These are phyloP conservation scores for Aphaenogaster floridana DNA, from an alignment of 1,140 invertebrate species.

Conservation along the genomic window DNA sequence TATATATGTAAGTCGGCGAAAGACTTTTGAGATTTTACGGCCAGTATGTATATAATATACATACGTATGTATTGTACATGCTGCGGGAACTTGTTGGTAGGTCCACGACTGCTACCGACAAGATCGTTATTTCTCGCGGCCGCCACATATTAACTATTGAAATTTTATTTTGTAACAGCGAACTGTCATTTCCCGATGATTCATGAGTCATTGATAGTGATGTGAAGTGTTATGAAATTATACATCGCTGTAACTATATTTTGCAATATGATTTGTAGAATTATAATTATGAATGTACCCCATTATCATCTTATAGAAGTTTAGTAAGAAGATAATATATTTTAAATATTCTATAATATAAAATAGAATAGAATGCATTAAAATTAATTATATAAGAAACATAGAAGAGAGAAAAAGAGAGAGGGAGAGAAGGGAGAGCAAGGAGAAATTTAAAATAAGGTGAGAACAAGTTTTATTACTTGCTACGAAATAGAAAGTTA, in stretches of 20 bases:
- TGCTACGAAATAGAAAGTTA: neutral
- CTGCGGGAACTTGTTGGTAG: slow-evolving; percentile 50
- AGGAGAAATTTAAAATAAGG: neutral
- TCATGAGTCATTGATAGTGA: neutral
- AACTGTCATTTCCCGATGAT: slow-evolving; percentile 12
- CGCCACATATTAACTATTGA: slow-evolving; percentile 6
- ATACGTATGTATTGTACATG: slow-evolving; percentile 19
- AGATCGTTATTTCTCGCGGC: slow-evolving; percentile 53
- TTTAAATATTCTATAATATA: neutral
- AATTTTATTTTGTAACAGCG: slow-evolving; percentile 24
- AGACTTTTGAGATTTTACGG: slow-evolving; percentile 68
- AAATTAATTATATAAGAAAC: neutral
- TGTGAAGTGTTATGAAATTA: neutral
- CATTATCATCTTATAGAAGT: neutral
- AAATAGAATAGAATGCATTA: neutral
- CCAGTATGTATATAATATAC: slow-evolving; percentile 20
- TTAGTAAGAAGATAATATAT: neutral
- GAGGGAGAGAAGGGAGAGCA: neutral
- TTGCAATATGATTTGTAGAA: neutral
- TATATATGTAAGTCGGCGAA: slow-evolving; percentile 53
- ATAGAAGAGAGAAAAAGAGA: neutral
- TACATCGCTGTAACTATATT: neutral
- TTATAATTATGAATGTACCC: neutral
- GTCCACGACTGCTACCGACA: slow-evolving; percentile 28
- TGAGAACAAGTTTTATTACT: neutral